Evolutionary conservation across 2,113 vertebrate genomes (phyloP), one percentile per base, ranked within the genome.

Genomic region (Puffinus mauretanicus): DNA sequence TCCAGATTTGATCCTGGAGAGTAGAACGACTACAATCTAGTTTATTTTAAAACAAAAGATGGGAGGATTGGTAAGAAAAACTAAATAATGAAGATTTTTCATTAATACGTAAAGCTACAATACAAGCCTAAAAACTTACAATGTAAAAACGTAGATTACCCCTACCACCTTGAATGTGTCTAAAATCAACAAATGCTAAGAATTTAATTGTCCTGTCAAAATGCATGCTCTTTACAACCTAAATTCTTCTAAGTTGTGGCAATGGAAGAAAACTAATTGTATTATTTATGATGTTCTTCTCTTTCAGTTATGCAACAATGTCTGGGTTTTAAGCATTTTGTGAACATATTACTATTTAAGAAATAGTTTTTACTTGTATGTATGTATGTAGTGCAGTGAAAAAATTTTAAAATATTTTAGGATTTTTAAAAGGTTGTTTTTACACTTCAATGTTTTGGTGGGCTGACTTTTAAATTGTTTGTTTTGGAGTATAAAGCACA

Each of bases 21-120:
- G 82, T 93, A 90, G 47, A 94, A 88, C 55, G 95, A 95, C 65
- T 84, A 57, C 47, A 71, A 16, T 64, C 27, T 70, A 88, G 73
- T 89, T 96, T 94, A 86, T 90, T 91, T 95, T 78, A 82, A 87
- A 95, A 85, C 25, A 92, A 64, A 93, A 76, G 36, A 57, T 25
- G 61, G 14, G 3, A 79, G 7, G 21, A 51, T 40, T 71, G 19
- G 15, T 75, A 81, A 93, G 44, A 57, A 92, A 77, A 93, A 80
- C n/a, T 82, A 66, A 69, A 36, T 83, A 91, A 92, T 77, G 6
- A 42, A 77, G 49, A 54, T 67, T 70, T 77, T 71, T 83, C 10
- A 44, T 81, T 58, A 34, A 75, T 58, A 46, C 46, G 8, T 64
- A 81, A 88, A 88, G 44, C 22, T 73, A 66, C 24, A 67, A 13